Percentiles rank a stretch among this genome's conserved stretches.
Evolutionary conservation across 2,888 invertebrate genomes (phyloP).

Genomic region (Drosophila algonquin): DNA sequence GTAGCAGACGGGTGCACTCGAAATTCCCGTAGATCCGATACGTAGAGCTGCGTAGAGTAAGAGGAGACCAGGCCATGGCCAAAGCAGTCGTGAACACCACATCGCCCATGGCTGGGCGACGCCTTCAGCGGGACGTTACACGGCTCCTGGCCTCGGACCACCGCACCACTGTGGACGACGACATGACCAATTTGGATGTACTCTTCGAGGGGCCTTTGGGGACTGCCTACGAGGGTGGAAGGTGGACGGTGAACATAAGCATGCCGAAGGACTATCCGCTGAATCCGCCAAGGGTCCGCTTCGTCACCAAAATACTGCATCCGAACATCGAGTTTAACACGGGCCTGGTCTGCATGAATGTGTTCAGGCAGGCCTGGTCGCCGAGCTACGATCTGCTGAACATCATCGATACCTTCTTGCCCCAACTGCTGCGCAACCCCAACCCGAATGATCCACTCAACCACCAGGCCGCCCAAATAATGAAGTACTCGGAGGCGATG

Average conservation of each 20-base stretch:
- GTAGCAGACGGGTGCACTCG: conserved; percentile 68
- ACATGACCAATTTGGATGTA: conserved; percentile 61
- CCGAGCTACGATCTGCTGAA: conserved; percentile 65
- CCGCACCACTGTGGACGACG: conserved; percentile 49
- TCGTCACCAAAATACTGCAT: conserved; percentile 64
- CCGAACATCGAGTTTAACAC: conserved; percentile 67
- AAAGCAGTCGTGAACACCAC: conserved; percentile 65
- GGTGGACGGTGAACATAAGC: conserved; percentile 61
- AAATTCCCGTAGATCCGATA: conserved; percentile 64
- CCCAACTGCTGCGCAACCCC: conserved; percentile 63
- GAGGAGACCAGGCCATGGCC: conserved; percentile 51
- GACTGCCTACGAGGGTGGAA: conserved; percentile 65
- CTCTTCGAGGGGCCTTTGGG: conserved; percentile 64
- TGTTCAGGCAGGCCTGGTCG: conserved; percentile 71
- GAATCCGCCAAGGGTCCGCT: conserved; percentile 62
- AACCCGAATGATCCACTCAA: conserved; percentile 66
- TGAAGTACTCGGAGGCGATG: conserved; percentile 57
- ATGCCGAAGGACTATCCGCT: conserved; percentile 66
- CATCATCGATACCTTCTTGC: conserved; percentile 68
- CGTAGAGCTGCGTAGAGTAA: conserved; percentile 53
- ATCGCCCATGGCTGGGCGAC: conserved; percentile 65
- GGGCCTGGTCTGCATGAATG: conserved; percentile 68
- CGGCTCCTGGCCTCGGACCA: conserved; percentile 62
- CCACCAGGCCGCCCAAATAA: conserved; percentile 58
- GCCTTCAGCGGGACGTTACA: conserved; percentile 62